phyloP scores from a whole-genome alignment of 2,797 vertebrate genomes.

The Centroberyx gerrardi region DNA sequence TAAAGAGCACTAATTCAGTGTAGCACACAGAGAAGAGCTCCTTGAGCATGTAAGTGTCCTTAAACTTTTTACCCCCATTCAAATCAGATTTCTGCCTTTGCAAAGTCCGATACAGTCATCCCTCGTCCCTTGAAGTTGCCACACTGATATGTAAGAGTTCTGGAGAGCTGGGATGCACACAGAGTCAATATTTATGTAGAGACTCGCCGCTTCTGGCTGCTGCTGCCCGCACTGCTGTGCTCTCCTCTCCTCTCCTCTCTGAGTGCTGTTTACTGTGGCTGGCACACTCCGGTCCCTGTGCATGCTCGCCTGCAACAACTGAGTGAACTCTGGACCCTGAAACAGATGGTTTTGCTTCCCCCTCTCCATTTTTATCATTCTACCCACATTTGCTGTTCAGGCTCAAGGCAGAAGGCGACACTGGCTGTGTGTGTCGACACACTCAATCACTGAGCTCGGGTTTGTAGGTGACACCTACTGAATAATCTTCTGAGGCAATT shows the following conservation, averaged over 20 bases:
- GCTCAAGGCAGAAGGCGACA: constrained; percentile 22
- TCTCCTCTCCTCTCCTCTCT: constrained; percentile 32
- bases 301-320: constrained; percentile 54
- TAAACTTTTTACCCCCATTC: constrained; percentile 25
- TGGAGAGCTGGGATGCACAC: constrained; percentile 34
- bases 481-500: constrained; percentile 3
- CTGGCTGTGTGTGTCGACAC: constrained; percentile 22
- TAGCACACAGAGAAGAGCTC: constrained; percentile 1
- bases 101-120: constrained; percentile 11
- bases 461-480: constrained; percentile 8
- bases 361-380: constrained; percentile 47
- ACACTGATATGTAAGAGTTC: constrained; percentile 33
- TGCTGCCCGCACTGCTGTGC: constrained; percentile 39
- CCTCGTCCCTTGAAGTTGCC: constrained; percentile 2
- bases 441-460: not conserved
- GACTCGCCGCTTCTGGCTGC: constrained; percentile 49
- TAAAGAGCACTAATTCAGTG: constrained; percentile 1
- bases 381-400: constrained; percentile 36
- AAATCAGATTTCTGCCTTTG: constrained; percentile 24
- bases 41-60: constrained; percentile 13
- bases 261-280: constrained; percentile 58
- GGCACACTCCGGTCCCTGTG: constrained; percentile 44
- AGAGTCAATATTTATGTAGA: constrained; percentile 72
- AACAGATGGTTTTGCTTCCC: constrained; percentile 58
- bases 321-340: constrained; percentile 72